Base-by-base conservation (phyloP, 2,888 invertebrate species). In the Hemaris fuciformis region DNA sequence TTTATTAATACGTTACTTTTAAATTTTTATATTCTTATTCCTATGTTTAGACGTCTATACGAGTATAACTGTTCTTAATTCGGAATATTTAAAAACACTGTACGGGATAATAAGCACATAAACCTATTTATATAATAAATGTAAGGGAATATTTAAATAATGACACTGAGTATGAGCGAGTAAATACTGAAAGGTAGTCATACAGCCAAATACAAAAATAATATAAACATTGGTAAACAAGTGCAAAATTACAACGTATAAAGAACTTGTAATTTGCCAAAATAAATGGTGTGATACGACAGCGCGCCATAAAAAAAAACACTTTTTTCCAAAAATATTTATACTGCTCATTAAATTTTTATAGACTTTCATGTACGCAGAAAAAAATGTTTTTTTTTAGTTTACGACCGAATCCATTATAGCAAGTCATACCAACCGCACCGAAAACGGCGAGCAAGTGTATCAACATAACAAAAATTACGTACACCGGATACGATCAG, bases 261-360 rank as follows among this genome's bases (percentile, higher is more conserved):
- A 57, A 57, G 38, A 41, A 57, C 34, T 57, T 57, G n/a, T 57
- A 57, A 59, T 34, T 59, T 41, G 41, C 58, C 58, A 59, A 72
- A 71, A 68, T 64, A 62, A 66, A 74, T 66, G 45, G 64, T 66
- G 66, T 69, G 69, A 63, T 71, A 56, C 62, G 63, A 71, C 48
- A 68, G 65, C 61, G 62, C 8, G 34, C 34, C 61, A 66, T 66
- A 65, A 64, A 61, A 57, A 70, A 66, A 61, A 57, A 43, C 27
- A 22, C 56, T 62, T 60, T 64, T 60, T 59, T 72, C 74, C 72
- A 71, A 71, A 69, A 72, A 69, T 67, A 62, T 58, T 62, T 57
- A 63, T 71, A 62, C 59, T 59, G 13, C 60, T 71, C 76, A 65
- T 77, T 67, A 72, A 65, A 66, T 61, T 71, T 77, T 80, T 74